Percentiles rank a stretch among this genome's conserved stretches.
These are phyloP conservation scores for Corythornis leucogaster DNA, from an alignment of 2,797 vertebrate species.

Conservation along the genomic window DNA sequence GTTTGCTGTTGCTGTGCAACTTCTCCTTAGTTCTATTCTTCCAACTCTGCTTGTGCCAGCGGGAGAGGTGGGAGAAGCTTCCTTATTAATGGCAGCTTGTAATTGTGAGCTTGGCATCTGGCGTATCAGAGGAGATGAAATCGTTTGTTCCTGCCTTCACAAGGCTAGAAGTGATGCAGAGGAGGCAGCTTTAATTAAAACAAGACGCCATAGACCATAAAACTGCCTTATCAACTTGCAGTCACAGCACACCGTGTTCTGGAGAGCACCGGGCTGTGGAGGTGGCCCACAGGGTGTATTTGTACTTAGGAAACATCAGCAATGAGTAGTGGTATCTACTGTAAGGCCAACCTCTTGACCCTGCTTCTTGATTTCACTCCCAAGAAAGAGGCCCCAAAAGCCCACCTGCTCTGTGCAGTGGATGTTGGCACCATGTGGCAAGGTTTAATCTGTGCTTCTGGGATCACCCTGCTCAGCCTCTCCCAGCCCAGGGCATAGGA, in stretches of 20 bases:
- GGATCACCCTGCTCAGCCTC: fast-evolving
- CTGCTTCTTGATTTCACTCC: background rate
- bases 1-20: background rate
- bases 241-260: fast-evolving
- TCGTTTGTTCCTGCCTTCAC: background rate
- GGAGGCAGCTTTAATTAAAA: constrained; percentile 60
- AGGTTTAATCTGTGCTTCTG: fast-evolving
- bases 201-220: background rate
- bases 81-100: background rate
- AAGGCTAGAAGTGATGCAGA: background rate
- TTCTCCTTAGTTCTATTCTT: background rate
- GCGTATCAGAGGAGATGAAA: constrained; percentile 9
- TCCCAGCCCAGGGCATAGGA: fast-evolving
- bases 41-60: background rate
- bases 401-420: fast-evolving
- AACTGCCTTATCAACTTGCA: background rate
- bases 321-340: background rate
- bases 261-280: fast-evolving
- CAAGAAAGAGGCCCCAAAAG: background rate
- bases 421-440: fast-evolving
- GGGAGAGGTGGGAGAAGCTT: background rate
- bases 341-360: background rate
- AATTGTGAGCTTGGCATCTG: constrained; percentile 12
- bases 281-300: background rate
- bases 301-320: fast-evolving